Conservation (phyloP, 2,888 invertebrate species). For the Parnassius mnemosyne region DNA sequence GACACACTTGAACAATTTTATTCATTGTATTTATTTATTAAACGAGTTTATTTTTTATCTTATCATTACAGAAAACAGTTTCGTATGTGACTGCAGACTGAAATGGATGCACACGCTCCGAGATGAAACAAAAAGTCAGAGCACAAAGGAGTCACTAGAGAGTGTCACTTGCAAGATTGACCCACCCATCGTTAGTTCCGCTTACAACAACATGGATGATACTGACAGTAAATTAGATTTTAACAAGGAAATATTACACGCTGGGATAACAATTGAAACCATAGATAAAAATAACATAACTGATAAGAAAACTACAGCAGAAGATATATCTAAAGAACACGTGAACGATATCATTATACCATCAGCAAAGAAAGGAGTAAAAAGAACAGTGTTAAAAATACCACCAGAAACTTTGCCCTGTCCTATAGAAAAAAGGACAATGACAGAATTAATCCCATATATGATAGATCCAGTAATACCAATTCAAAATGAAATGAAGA, state of each 20-base stretch:
- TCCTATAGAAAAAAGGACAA: conserved; percentile 58
- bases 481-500: conserved; percentile 75
- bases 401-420: conserved; percentile 68
- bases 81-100: conserved; percentile 90
- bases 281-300: conserved; percentile 59
- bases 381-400: conserved; percentile 53
- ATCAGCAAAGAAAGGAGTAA: conserved; percentile 33
- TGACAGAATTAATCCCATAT: conserved; percentile 59
- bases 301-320: conserved; percentile 39
- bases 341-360: conserved; percentile 24
- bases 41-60: background rate
- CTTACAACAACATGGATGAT: conserved; percentile 67
- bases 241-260: conserved; percentile 61
- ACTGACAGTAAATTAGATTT: conserved; percentile 55
- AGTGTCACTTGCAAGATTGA: conserved; percentile 86
- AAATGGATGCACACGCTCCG: conserved; percentile 87
- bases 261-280: conserved; percentile 62
- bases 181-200: conserved; percentile 68
- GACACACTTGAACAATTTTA: no score
- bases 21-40: no score
- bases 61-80: conserved; percentile 85
- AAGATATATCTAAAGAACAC: conserved; percentile 21
- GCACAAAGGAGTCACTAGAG: conserved; percentile 84
- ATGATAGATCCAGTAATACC: conserved; percentile 68
- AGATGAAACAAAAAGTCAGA: conserved; percentile 87